These are phyloP conservation scores for Heliconius congener DNA, from an alignment of 1,140 invertebrate genomes.

Conservation along the genomic window DNA sequence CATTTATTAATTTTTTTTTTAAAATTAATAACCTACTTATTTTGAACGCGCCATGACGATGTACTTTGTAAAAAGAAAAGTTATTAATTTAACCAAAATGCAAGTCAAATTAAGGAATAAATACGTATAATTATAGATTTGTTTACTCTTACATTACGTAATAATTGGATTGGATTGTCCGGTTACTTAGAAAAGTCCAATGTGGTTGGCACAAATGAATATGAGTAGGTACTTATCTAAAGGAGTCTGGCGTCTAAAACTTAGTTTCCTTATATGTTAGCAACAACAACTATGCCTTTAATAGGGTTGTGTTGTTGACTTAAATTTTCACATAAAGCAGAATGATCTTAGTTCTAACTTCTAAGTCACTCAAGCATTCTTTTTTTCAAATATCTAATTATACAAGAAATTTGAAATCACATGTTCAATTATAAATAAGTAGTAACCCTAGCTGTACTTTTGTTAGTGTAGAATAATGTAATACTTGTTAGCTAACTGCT, in stretches of 20 bases:
- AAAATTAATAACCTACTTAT: background rate
- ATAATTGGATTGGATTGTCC: constrained; percentile 1
- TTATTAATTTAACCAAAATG: no score
- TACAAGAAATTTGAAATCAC: background rate
- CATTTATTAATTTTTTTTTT: background rate
- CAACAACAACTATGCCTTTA: background rate
- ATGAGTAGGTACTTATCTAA: background rate
- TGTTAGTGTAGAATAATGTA: constrained; percentile 10
- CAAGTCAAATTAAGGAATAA: background rate
- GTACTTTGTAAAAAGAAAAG: no score
- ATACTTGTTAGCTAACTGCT: constrained; percentile 20
- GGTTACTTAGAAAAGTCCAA: constrained; percentile 1
- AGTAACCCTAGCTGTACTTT: background rate
- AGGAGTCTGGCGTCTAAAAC: background rate
- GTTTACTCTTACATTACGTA: background rate
- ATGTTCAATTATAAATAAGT: background rate
- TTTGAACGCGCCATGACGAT: no score
- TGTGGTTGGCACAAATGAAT: background rate
- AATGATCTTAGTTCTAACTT: no score
- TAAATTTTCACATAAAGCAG: no score
- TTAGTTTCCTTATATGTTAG: constrained; percentile 17
- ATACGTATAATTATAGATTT: background rate
- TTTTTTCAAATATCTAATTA: background rate
- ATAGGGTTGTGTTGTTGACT: background rate
- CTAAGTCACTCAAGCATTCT: background rate